Evolutionary conservation across 2,113 vertebrate genomes (phyloP), one percentile per base, ranked within the genome.

Genomic region (Cisticola juncidis): DNA sequence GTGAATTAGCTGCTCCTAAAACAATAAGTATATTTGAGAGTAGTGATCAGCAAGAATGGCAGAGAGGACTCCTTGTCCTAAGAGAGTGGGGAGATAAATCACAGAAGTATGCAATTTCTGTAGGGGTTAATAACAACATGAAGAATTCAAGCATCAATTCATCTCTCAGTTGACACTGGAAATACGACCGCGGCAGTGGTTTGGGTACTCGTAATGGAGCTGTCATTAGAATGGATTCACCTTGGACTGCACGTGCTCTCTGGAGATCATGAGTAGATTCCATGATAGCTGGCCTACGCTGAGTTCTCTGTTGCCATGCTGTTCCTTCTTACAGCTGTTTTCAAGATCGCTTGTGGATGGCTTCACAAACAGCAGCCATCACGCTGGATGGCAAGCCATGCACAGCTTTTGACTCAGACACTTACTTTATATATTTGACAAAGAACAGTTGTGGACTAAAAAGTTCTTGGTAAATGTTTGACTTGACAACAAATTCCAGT

Each of bases 261-360:
- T 6, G 64, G 56, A 79, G 16, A 42, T 62, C 42, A 58, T 9
- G 29, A 76, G 56, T 9, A 44, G 24, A 42, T 65, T 48, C 70
- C 9, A 1, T 2, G 3, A 23, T 36, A 70, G 45, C 42, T 83
- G 29, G 35, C 71, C 57, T 7, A 11, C 1, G 0, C 0, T 73
- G 68, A 50, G 5, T 73, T 81, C 58, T 81, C 47, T 84, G 25
- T 73, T 84, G 64, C 60, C 12, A 5, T 53, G 36, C 24, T 56
- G 69, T 88, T 86, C 45, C 14, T 82, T 42, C 44, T 56, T 72
- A 88, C 45, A 85, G 33, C 53, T 82, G 36, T 69, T 94, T 76
- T 70, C 38, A 23, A 38, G 53, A 22, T 23, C 51, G 28, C 42
- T 54, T 69, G 21, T 33, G 5, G 22, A 44, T 22, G 33, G 54